Conservation (phyloP, 2,113 vertebrate genomes). For the Scalopus aquaticus region DNA sequence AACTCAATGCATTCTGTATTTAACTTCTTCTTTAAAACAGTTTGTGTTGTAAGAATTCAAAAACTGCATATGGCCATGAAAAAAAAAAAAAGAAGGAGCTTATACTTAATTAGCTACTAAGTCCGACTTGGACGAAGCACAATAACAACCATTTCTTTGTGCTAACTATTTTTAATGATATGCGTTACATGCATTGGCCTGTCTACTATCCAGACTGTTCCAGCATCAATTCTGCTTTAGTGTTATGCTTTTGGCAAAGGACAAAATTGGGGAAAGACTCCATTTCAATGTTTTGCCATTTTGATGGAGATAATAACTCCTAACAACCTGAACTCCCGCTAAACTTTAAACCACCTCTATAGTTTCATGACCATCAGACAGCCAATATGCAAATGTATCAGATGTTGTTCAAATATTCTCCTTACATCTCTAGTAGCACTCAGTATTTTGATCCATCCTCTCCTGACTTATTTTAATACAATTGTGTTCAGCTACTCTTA, state of each 20-base stretch:
- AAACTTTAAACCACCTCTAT: background rate
- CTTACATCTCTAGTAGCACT: background rate
- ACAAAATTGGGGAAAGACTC: slow-evolving; percentile 64
- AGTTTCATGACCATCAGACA: background rate
- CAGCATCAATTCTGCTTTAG: slow-evolving; percentile 62
- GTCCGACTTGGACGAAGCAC: slow-evolving; percentile 73
- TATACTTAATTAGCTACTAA: slow-evolving; percentile 83
- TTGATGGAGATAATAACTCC: slow-evolving; percentile 44
- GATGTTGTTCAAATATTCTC: background rate
- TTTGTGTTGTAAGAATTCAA: slow-evolving; percentile 87
- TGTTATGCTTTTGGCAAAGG: slow-evolving; percentile 71
- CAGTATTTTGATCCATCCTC: background rate
- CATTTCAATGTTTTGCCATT: slow-evolving; percentile 66
- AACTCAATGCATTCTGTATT: slow-evolving; percentile 87
- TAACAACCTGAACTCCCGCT: slow-evolving; percentile 20
- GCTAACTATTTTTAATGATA: slow-evolving; percentile 78
- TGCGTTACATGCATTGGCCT: slow-evolving; percentile 79
- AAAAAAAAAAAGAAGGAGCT: slow-evolving; percentile 70
- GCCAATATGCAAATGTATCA: background rate
- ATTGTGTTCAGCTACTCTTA: slow-evolving; percentile 16
- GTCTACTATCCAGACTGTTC: slow-evolving; percentile 67
- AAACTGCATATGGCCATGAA: slow-evolving; percentile 82
- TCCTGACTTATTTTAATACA: slow-evolving; percentile 26
- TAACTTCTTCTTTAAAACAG: slow-evolving; percentile 85
- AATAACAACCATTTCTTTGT: slow-evolving; percentile 84